phyloP scores from a whole-genome alignment of 2,113 vertebrate genomes.

The Heteronetta atricapilla region DNA sequence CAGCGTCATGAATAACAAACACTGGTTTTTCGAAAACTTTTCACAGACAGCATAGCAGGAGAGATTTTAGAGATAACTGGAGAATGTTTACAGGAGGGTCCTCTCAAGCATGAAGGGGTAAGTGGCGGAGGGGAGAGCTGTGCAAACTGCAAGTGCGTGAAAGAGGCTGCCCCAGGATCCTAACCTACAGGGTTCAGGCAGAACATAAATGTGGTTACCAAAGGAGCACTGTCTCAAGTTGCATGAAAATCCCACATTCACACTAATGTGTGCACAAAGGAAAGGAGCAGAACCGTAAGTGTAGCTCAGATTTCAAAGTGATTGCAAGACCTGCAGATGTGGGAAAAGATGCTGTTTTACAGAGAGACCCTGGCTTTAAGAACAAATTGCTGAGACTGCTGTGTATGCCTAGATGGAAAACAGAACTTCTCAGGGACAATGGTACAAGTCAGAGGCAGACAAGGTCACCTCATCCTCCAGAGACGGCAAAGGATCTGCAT shows the following conservation, averaged over 20 bases:
- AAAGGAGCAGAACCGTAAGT: not conserved
- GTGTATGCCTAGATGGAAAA: not conserved
- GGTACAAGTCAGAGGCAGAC: not conserved
- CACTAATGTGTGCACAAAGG: not conserved
- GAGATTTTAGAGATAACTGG: not conserved
- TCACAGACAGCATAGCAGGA: not conserved
- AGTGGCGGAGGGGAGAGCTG: not conserved
- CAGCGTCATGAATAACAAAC: not conserved
- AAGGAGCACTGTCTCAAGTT: not conserved
- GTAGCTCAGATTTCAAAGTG: slow-evolving; percentile 30
- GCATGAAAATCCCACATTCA: not conserved
- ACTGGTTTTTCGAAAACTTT: not conserved
- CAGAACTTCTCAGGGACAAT: not conserved
- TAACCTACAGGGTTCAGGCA: not conserved
- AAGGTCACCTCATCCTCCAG: not conserved
- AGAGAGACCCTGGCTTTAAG: not conserved
- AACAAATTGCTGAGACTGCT: not conserved
- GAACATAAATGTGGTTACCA: not conserved
- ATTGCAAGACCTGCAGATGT: not conserved
- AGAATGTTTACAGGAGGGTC: not conserved
- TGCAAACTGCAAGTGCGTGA: not conserved
- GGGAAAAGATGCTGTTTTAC: not conserved
- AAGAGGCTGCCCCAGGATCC: not conserved
- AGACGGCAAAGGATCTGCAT: not conserved
- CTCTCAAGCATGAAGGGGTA: fast-evolving